These are phyloP conservation scores for Athetis lepigone DNA, from an alignment of 2,888 invertebrate species.

Conservation along the genomic window DNA sequence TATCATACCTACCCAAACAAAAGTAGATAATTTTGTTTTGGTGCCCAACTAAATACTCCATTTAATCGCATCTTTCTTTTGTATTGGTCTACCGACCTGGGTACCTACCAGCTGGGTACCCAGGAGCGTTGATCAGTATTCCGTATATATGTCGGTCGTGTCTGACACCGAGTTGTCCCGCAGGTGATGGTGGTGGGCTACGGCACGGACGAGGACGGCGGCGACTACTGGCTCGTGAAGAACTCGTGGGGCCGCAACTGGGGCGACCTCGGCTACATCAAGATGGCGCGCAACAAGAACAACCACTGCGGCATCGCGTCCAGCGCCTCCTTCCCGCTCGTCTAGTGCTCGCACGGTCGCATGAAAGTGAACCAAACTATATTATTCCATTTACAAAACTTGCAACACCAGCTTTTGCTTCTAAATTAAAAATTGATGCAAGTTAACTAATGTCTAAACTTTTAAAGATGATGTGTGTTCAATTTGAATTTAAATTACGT, in stretches of 20 bases:
- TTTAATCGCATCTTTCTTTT: no score
- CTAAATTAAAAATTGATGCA: constrained; percentile 1
- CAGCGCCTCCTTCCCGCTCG: constrained; percentile 95
- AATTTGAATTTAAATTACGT: constrained; percentile 23
- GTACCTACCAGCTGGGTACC: no score
- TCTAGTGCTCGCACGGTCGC: no score
- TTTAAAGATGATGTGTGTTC: constrained; percentile 24
- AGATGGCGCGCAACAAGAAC: constrained; percentile 95
- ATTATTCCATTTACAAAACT: background rate
- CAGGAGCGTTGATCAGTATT: no score
- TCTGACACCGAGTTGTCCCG: background rate
- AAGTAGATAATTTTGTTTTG: background rate
- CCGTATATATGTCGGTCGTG: no score
- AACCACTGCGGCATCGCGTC: constrained; percentile 97
- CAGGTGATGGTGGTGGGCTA: constrained; percentile 95
- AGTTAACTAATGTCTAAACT: constrained; percentile 11
- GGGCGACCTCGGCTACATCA: constrained; percentile 96
- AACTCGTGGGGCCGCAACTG: constrained; percentile 96
- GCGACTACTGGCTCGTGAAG: constrained; percentile 96
- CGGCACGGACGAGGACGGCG: constrained; percentile 92
- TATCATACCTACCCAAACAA: background rate
- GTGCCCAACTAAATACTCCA: no score
- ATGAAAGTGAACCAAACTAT: background rate
- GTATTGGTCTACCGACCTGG: background rate
- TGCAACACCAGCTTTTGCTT: background rate